Evolutionary conservation across 2,113 vertebrate genomes (phyloP).

Genomic region (Galbula dea): DNA sequence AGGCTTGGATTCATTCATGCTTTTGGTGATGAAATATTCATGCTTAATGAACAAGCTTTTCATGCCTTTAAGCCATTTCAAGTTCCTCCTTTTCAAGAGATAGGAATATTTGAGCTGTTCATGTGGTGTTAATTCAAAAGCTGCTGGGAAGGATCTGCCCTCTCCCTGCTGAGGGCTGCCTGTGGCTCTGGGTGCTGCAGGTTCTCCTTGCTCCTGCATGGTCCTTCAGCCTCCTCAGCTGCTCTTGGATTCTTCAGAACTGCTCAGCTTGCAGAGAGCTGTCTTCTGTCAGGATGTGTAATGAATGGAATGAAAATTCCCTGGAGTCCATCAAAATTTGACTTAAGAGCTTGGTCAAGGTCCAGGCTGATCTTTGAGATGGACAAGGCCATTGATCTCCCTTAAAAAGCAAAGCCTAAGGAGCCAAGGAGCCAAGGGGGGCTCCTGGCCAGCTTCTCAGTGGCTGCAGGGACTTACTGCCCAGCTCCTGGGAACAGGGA

Average conservation of each 20-base stretch:
- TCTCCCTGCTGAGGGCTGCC: neutral
- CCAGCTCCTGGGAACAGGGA: rapidly evolving
- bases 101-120: neutral
- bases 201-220: neutral
- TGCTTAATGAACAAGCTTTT: conserved; percentile 13
- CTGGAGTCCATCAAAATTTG: neutral
- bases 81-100: conserved; percentile 10
- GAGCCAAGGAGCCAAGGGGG: neutral
- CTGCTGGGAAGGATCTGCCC: neutral
- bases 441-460: rapidly evolving
- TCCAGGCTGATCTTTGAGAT: neutral
- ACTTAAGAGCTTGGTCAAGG: neutral
- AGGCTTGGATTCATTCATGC: neutral
- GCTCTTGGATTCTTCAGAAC: neutral
- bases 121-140: neutral
- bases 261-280: neutral
- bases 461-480: neutral
- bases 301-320: conserved; percentile 57
- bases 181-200: rapidly evolving
- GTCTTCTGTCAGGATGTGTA: neutral
- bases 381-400: neutral
- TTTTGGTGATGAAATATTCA: conserved; percentile 22
- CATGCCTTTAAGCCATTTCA: conserved; percentile 24
- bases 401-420: neutral
- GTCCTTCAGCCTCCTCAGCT: neutral